These are phyloP conservation scores for Agelas oroides DNA, from an alignment of 37 sponge, comb jelly and placozoan species.

Conservation along the genomic window DNA sequence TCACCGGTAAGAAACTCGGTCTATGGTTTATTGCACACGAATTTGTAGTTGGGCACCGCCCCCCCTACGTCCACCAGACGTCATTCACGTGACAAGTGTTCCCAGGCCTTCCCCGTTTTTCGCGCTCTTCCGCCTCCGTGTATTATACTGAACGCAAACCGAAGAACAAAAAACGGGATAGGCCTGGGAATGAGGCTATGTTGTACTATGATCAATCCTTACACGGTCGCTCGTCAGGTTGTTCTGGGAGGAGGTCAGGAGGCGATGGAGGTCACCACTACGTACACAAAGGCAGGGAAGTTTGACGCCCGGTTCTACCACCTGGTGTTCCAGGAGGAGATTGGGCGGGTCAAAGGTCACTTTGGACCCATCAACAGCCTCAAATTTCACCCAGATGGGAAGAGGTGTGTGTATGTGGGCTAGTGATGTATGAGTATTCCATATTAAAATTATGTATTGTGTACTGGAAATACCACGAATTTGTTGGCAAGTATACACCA, in stretches of 20 bases:
- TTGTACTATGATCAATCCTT: too few species aligned
- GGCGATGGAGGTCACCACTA: constrained; percentile 97
- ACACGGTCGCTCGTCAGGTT: constrained; percentile 42
- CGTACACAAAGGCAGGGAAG: constrained; percentile 92
- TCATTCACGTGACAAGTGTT: too few species aligned
- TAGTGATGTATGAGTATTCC: background rate
- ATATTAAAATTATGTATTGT: too few species aligned
- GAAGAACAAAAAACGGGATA: too few species aligned
- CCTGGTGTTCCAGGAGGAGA: constrained; percentile 96
- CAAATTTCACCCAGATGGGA: constrained; percentile 96
- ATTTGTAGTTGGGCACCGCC: too few species aligned
- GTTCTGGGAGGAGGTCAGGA: constrained; percentile 99
- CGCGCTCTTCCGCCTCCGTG: too few species aligned
- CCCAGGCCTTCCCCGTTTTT: too few species aligned
- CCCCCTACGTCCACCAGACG: too few species aligned
- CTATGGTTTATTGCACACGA: too few species aligned
- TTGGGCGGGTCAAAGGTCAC: constrained; percentile 99
- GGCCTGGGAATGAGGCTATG: too few species aligned
- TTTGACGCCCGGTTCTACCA: constrained; percentile 98
- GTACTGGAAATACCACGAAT: background rate
- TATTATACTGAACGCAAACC: too few species aligned
- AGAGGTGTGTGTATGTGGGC: constrained; percentile 67
- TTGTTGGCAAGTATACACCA: background rate
- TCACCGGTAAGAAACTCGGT: too few species aligned
- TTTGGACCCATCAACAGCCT: constrained; percentile 99